Evolutionary conservation across 92 coral and sea anemone genomes (phyloP).

Genomic region (Palythoa grandis): DNA sequence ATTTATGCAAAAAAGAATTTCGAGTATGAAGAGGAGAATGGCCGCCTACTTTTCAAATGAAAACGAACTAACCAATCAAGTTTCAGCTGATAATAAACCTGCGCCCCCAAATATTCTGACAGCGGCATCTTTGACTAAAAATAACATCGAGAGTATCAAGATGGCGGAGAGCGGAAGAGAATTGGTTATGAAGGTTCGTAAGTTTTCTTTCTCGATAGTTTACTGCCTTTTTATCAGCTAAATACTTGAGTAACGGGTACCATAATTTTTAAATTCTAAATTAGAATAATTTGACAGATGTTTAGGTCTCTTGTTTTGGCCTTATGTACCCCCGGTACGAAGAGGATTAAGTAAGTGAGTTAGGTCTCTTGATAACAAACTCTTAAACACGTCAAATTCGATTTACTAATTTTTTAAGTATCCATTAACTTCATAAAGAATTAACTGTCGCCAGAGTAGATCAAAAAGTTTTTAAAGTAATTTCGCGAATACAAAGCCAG

Average conservation of each 20-base stretch:
- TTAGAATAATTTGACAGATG: constrained; percentile 7
- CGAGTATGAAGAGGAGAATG: neutral
- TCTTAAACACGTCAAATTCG: too few relatives aligned
- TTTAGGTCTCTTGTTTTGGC: neutral
- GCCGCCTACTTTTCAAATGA: constrained; percentile 42
- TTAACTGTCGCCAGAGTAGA: neutral
- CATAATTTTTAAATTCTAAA: too few relatives aligned
- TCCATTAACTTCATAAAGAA: neutral
- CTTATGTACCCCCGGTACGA: too few relatives aligned
- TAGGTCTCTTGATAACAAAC: neutral
- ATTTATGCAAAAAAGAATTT: neutral
- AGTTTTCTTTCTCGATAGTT: neutral
- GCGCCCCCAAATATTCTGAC: constrained; percentile 21
- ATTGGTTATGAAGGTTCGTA: constrained; percentile 33
- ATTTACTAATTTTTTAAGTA: neutral
- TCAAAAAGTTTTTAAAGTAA: neutral
- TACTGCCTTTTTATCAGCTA: neutral
- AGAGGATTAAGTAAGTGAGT: too few relatives aligned
- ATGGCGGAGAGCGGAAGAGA: constrained; percentile 47
- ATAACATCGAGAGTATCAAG: neutral
- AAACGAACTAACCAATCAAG: constrained; percentile 16
- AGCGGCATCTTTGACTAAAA: constrained; percentile 7
- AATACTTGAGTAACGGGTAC: neutral
- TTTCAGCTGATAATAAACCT: neutral
- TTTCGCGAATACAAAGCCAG: too few relatives aligned